Percentiles rank a stretch among this genome's conserved stretches.
These are phyloP conservation scores for Scolanthus callimorphus DNA, from an alignment of 92 coral and sea anemone genomes.

Conservation along the genomic window DNA sequence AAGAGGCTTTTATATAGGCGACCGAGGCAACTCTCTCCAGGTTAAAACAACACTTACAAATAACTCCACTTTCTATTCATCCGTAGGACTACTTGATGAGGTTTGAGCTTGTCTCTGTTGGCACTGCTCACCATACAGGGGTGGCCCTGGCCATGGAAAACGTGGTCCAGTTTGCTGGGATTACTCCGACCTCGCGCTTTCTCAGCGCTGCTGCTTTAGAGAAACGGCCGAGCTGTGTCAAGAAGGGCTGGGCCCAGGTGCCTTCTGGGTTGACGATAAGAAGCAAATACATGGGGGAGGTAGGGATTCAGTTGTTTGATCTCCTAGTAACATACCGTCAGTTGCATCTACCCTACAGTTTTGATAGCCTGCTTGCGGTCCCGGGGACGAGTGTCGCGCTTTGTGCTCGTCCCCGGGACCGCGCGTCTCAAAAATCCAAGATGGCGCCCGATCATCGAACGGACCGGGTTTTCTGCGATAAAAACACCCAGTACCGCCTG, in stretches of 20 bases:
- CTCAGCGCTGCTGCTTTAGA: conserved; percentile 68
- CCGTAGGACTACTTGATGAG: conserved; percentile 87
- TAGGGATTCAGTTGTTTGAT: background rate
- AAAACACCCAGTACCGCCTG: no score
- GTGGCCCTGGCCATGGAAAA: conserved; percentile 91
- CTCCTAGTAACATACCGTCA: background rate
- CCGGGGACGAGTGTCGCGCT: no score
- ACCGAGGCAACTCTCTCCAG: no score
- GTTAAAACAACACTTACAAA: no score
- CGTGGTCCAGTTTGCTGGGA: conserved; percentile 66
- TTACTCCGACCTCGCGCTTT: conserved; percentile 66
- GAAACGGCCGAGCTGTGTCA: conserved; percentile 87
- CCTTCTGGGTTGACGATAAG: conserved; percentile 74
- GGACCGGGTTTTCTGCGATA: no score
- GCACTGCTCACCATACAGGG: conserved; percentile 78
- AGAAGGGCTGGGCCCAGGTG: conserved; percentile 72
- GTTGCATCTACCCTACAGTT: background rate
- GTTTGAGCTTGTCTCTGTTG: conserved; percentile 55
- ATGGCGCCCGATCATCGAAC: no score
- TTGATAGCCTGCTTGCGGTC: no score
- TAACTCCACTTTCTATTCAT: background rate
- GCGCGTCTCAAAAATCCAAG: no score
- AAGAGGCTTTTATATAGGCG: no score
- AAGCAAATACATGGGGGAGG: conserved; percentile 92
- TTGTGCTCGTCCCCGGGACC: no score